Base-by-base conservation (phyloP, 2,888 invertebrate genomes). In the Sesia bembeciformis region DNA sequence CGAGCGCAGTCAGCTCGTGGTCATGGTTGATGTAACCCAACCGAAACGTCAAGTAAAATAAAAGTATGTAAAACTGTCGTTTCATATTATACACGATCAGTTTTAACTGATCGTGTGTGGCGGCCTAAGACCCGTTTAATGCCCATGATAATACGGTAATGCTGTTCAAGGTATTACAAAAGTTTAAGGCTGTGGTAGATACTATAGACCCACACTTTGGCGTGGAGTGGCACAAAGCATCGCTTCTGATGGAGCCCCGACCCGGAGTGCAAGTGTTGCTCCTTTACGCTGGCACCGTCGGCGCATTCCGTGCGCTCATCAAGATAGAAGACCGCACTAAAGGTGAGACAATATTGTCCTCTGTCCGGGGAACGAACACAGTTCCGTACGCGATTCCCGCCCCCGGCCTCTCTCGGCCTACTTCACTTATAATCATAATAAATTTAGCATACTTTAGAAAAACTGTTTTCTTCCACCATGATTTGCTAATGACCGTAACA, bases 341-440 rank as follows among this genome's bases (percentile, higher is more conserved):
- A 77, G 81, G 78, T 78, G 67, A 63, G 66, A 58, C 61, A 62
- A 55, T 58, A 50, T 46, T 46, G 46, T 46, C 23, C 46, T 23
- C 23, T 46, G 46, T n/a, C 23, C 46, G 46, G n/a, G 46, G n/a
- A 23, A 23, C 23, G 23, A 23, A 46, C 8, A 46, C 46, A 46
- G 46, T 64, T 69, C 67, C 72, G 64, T 66, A 67, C 70, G 72
- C 74, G 84, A 82, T 84, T 86, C 86, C 86, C 87, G 81, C 77
- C 46, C 23, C 46, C 8, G 8, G 46, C 46, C 46, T 46, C 8
- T 3, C 8, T 46, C 67, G 69, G 76, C 72, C 75, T 74, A 77
- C 82, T 84, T 80, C 77, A 71, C 76, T 78, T 77, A 72, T 79
- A 84, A 85, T 80, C 78, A 80, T 79, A 81, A 82, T 79, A 84